These are phyloP conservation scores for Latrodectus hesperus DNA, from an alignment of 2,888 invertebrate genomes.

Conservation along the genomic window DNA sequence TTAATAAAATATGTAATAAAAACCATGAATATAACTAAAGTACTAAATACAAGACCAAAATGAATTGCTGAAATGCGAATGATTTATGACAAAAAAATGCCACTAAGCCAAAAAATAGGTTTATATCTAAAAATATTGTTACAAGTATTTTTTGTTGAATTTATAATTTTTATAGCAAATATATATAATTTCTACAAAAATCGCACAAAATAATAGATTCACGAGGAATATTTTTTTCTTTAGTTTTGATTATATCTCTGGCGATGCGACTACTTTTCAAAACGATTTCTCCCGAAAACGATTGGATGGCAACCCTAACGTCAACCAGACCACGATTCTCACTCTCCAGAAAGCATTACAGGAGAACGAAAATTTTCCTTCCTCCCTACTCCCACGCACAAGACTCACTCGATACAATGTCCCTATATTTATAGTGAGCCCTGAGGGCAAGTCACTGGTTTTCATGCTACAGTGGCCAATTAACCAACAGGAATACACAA, in stretches of 20 bases:
- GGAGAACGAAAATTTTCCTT: conserved; percentile 48
- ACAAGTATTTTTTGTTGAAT: no score
- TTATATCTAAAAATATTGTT: no score
- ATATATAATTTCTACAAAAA: no score
- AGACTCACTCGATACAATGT: conserved; percentile 18
- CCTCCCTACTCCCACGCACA: conserved; percentile 13
- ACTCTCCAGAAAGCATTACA: conserved; percentile 58
- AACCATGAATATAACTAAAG: no score
- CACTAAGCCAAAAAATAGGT: no score
- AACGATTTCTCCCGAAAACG: conserved; percentile 19
- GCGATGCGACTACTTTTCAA: conserved; percentile 9
- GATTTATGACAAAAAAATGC: no score
- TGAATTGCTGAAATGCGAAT: no score
- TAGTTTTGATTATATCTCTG: neutral
- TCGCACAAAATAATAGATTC: no score
- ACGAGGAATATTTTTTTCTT: no score
- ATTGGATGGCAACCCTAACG: conserved; percentile 42
- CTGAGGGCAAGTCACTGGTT: conserved; percentile 54
- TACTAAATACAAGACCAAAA: no score
- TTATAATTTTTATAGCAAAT: no score
- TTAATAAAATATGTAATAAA: no score
- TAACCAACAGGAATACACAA: conserved; percentile 61
- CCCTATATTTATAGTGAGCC: conserved; percentile 56
- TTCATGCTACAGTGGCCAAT: conserved; percentile 68
- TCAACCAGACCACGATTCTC: conserved; percentile 60